Conservation (phyloP, 2,888 invertebrate species). For the Catocala nupta region DNA sequence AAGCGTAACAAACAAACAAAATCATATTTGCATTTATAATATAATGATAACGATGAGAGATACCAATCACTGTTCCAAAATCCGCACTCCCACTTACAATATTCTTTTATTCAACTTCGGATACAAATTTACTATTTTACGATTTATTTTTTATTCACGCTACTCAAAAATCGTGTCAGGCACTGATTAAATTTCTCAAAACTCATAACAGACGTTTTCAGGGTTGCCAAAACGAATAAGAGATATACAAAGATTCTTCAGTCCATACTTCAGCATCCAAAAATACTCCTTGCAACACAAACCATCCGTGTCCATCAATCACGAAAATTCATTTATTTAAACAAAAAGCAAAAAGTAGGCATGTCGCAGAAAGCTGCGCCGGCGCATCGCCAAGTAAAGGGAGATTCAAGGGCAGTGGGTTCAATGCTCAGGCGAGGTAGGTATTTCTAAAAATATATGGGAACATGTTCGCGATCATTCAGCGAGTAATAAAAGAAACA, state of each 20-base stretch:
- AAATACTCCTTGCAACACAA: not conserved
- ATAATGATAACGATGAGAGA: too few species aligned
- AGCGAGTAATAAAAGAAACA: constrained; percentile 45
- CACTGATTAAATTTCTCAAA: too few species aligned
- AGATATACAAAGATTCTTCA: not conserved
- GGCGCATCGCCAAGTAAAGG: constrained; percentile 61
- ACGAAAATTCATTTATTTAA: constrained; percentile 47
- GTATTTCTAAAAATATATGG: constrained; percentile 58
- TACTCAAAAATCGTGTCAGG: too few species aligned
- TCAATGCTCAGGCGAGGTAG: constrained; percentile 55
- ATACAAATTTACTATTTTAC: too few species aligned
- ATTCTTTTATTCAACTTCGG: too few species aligned
- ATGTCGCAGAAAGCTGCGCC: constrained; percentile 62
- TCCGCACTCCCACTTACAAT: too few species aligned
- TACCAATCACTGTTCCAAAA: too few species aligned
- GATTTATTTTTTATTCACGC: too few species aligned
- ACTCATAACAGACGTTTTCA: too few species aligned
- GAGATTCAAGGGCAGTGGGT: constrained; percentile 65
- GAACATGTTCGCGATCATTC: constrained; percentile 49
- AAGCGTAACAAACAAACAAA: too few species aligned
- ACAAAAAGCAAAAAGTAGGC: constrained; percentile 53
- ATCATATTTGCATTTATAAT: too few species aligned
- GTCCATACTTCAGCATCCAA: not conserved
- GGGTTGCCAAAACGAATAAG: too few species aligned
- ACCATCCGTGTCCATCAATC: constrained; percentile 31